Evolutionary conservation across 2,888 invertebrate genomes (phyloP), one percentile per base, ranked within the genome.

Genomic region (Candidula unifasciata): DNA sequence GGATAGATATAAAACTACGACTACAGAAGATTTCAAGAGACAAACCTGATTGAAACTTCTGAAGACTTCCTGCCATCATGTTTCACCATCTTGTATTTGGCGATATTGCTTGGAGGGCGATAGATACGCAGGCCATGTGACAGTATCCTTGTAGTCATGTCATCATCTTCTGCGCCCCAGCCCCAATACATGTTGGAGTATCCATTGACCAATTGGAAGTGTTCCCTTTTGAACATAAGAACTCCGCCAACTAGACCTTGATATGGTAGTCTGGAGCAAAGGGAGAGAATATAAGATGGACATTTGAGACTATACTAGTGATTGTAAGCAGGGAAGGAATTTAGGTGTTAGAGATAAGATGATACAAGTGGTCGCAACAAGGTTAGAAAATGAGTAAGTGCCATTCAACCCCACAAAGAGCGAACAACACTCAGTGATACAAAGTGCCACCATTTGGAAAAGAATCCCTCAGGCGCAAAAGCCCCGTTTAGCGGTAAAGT

Each of bases 1-100:
- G n/a, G n/a, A n/a, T n/a, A n/a, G 13, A 44, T 44, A 6, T 44
- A 44, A 10, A 44, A 44, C 44, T 10, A 44, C 44, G 13, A 44
- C 13, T 0, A 44, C 13, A 6, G 8, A 10, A 44, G 44, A 44
- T 44, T 10, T 44, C 44, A 44, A 6, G 44, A 6, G 2, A 69
- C 79, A 16, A 30, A 93, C 93, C 92, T 90, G 88, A 91, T 90
- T 80, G 90, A 89, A 87, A 90, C 90, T 24, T 92, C 89, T 8
- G 90, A 88, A 13, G 90, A 90, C 84, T 91, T 90, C 84, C 93
- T 86, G 73, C 91, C 91, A n/a, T 88, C 96, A 94, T 99, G 99
- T 90, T 96, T 96, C 88, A 99, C 95, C 99, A 99, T 99, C 88
- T 97, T 97, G 94, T 99, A 99, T 57, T 98, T 95, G 0, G 99